Percentiles rank a stretch among this genome's conserved stretches.
Evolutionary conservation across 2,113 vertebrate species (phyloP).

Genomic region (Petrocephalus zakoni): DNA sequence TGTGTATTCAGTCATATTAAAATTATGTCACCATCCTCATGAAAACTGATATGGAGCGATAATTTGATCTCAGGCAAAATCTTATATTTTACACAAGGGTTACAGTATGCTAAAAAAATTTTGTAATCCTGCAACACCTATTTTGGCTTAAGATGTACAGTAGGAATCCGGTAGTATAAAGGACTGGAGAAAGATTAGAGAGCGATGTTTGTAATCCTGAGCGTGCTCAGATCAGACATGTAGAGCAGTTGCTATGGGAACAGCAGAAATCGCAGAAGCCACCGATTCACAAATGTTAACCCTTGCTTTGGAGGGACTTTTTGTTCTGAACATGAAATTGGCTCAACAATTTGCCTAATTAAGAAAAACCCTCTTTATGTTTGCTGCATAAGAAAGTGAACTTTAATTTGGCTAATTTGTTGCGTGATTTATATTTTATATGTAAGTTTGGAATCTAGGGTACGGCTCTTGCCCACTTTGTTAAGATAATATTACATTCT

Average conservation of each 20-base stretch:
- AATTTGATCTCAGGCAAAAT: constrained; percentile 7
- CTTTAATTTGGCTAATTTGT: neutral
- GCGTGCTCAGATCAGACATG: constrained; percentile 22
- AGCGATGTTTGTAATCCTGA: constrained; percentile 23
- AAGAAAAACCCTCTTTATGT: neutral
- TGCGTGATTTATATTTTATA: neutral
- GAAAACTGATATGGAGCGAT: neutral
- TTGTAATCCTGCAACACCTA: constrained; percentile 17
- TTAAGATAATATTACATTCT: neutral
- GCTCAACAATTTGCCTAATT: neutral
- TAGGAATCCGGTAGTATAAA: neutral
- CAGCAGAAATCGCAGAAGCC: constrained; percentile 24
- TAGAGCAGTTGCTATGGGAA: constrained; percentile 33
- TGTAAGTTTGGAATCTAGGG: neutral
- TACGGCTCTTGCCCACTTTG: neutral
- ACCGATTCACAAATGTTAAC: constrained; percentile 26
- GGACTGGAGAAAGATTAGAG: constrained; percentile 16
- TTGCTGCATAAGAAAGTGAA: neutral
- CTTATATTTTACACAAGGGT: neutral
- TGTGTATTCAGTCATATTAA: neutral
- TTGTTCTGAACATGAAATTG: neutral
- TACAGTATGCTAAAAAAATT: neutral
- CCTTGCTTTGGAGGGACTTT: constrained; percentile 8
- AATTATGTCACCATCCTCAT: neutral
- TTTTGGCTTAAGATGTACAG: constrained; percentile 7